Percentiles rank a stretch among this genome's conserved stretches.
phyloP scores from a whole-genome alignment of 2,113 vertebrate species.

The Antechinus flavipes region DNA sequence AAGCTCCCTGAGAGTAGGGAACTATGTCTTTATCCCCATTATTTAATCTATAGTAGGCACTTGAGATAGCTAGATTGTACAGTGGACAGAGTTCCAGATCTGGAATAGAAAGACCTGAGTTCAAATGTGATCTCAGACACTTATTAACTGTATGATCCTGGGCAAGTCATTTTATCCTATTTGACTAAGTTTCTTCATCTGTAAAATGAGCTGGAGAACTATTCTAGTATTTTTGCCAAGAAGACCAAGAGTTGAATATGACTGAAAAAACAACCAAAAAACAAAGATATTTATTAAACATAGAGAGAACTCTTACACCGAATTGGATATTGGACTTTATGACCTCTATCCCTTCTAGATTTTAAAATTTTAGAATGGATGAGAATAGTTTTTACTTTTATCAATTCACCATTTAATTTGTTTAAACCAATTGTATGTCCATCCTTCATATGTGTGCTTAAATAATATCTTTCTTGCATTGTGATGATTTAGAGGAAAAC shows the following conservation, averaged over 20 bases:
- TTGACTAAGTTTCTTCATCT: not conserved
- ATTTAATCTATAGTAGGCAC: no score
- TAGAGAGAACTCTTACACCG: not conserved
- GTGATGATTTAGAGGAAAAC: not conserved
- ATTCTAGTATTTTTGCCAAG: not conserved
- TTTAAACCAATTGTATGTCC: not conserved
- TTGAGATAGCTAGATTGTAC: no score
- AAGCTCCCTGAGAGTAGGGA: no score
- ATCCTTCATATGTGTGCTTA: not conserved
- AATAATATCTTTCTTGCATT: not conserved
- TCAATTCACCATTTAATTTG: not conserved
- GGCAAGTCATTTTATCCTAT: not conserved
- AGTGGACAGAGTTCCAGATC: no score
- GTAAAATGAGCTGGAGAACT: not conserved
- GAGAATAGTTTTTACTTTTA: not conserved
- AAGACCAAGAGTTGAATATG: not conserved
- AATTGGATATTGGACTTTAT: not conserved
- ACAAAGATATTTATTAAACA: not conserved
- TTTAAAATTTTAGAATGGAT: not conserved
- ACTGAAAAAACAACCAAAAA: not conserved
- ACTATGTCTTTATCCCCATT: no score
- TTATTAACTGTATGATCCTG: not conserved
- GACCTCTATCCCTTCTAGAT: not conserved
- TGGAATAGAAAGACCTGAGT: not conserved
- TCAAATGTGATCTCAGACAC: not conserved